These are phyloP conservation scores for Planiliza haematocheilus DNA, from an alignment of 2,113 vertebrate species.

Conservation along the genomic window DNA sequence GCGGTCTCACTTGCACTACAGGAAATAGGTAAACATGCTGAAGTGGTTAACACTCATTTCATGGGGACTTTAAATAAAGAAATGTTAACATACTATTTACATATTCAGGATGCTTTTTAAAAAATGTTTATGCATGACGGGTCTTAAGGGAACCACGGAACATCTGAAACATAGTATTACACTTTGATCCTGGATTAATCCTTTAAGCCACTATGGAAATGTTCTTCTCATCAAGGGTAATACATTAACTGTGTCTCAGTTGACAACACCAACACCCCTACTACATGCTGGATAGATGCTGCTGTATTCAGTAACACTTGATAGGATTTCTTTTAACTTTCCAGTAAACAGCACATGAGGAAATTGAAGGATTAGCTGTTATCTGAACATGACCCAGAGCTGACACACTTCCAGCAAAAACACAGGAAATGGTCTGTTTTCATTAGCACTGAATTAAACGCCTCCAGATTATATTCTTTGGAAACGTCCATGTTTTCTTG, in stretches of 20 bases:
- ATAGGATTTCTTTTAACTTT: neutral
- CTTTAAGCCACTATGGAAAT: neutral
- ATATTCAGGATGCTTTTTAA: conserved; percentile 15
- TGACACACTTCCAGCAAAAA: conserved; percentile 13
- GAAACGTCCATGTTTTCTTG: conserved; percentile 10
- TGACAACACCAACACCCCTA: no score
- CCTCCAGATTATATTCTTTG: neutral
- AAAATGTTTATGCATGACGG: neutral
- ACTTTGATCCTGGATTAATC: conserved; percentile 6
- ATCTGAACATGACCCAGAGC: no score
- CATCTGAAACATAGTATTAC: neutral
- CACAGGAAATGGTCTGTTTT: conserved; percentile 3
- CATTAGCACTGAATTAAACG: conserved; percentile 13
- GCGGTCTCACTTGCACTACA: no score
- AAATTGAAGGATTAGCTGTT: neutral
- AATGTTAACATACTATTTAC: neutral
- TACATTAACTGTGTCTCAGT: neutral
- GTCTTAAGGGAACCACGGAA: conserved; percentile 20
- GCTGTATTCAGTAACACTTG: conserved; percentile 15
- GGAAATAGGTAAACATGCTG: no score
- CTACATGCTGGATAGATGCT: conserved; percentile 15
- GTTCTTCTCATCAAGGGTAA: neutral
- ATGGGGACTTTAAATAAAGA: neutral
- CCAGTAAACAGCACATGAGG: conserved; percentile 1
- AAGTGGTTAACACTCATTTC: no score